Base-by-base conservation (phyloP, 2,888 invertebrate species). In the Lycocerus yunnanus region DNA sequence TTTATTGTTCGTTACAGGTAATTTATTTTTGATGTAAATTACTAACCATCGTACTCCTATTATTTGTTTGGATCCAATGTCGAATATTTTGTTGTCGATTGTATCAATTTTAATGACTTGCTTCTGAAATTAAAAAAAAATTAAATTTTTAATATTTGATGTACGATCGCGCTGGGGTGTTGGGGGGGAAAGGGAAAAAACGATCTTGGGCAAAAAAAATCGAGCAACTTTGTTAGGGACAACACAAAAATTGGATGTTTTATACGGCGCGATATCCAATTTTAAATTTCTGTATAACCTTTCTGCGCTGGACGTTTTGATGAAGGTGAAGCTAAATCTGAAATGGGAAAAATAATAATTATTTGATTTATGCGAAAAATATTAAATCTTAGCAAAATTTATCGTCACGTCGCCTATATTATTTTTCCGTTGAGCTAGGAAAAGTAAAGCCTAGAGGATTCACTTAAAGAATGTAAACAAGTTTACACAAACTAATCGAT, bases 381-480 rank as follows among this genome's bases (percentile, higher is more conserved):
- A 43, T 43, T 43, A 43, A 43, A 43, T 43, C 13, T 43, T 43
- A 43, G 43, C 43, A 8, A 43, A 43, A 43, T 43, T 43, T n/a
- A 43, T 43, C n/a, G n/a, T 43, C 43, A n/a, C n/a, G n/a, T 43
- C 43, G 43, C 43, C 43, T 43, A 43, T 43, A 43, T 43, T 43
- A n/a, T 43, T 43, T 43, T 43, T n/a, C n/a, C 1, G 43, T 43
- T 43, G n/a, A n/a, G 43, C n/a, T 43, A n/a, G 43, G 43, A 43
- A 43, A 43, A 43, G n/a, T n/a, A 43, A 43, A n/a, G 43, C 43
- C n/a, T 43, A 1, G 43, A 18, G 61, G 18, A 63, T 63, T 63
- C 61, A 63, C 61, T 63, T 63, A 63, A 63, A 63, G 61, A 63
- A 63, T 63, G 61, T 63, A 63, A 63, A 63, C 61, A 63, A 63